These are phyloP conservation scores for Glyptemys insculpta DNA, from an alignment of 2,797 vertebrate species.

Conservation along the genomic window DNA sequence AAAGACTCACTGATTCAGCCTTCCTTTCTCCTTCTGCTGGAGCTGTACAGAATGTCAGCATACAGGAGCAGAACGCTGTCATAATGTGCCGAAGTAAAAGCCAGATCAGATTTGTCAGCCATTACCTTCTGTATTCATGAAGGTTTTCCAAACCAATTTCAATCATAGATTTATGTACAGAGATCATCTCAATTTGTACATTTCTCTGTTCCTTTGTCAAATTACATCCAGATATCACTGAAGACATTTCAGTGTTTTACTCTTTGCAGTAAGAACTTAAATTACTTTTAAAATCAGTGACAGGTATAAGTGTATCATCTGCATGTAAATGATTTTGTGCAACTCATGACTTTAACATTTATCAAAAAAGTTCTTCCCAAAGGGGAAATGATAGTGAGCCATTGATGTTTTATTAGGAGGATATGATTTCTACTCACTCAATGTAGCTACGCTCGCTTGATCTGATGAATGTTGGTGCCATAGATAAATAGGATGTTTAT, in stretches of 20 bases:
- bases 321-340: not conserved
- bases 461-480: not conserved
- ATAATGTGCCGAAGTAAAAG: not conserved
- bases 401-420: not conserved
- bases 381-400: not conserved
- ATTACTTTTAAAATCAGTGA: not conserved
- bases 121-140: not conserved
- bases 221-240: not conserved
- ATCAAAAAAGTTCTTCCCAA: not conserved
- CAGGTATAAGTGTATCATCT: not conserved
- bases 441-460: not conserved
- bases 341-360: not conserved
- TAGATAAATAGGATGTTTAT: not conserved
- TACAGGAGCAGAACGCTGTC: not conserved
- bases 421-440: not conserved
- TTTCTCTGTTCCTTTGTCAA: not conserved
- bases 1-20: not conserved
- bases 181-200: not conserved
- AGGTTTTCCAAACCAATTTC: not conserved
- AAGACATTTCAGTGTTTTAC: not conserved
- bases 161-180: not conserved
- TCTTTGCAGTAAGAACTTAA: not conserved
- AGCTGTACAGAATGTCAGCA: not conserved
- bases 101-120: not conserved
- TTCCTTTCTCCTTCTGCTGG: not conserved